Base-by-base conservation (phyloP, 2,797 vertebrate genomes). In the Leptatherina wallacei region DNA sequence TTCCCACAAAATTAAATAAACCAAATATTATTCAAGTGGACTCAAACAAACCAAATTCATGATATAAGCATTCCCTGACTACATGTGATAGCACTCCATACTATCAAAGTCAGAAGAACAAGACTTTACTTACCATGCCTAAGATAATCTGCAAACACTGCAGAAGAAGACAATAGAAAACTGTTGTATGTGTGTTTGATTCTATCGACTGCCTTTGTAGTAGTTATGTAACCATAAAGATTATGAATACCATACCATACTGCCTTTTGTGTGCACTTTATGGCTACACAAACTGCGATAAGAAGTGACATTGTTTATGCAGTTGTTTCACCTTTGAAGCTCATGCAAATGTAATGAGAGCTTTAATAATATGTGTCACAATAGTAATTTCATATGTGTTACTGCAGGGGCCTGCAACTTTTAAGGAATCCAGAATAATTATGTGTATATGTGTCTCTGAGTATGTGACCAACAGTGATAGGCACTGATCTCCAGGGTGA, bases 401-500 rank as follows among this genome's bases (percentile, higher is more conserved):
- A 6, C 47, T 64, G 13, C 24, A 27, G 18, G 1, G 44, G 27
- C n/a, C 14, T 40, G 35, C 36, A 61, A 13, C 24, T 61, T 40
- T 16, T 35, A 6, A n/a, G 20, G 22, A 4, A 8, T 65, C 47
- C 47, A 16, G 11, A 52, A 52, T 36, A 11, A 61, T 40, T 2
- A 22, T 16, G 12, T 27, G 32, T 35, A 58, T 61, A 27, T 18
- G 12, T 16, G 20, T 44, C 18, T 58, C 16, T 59, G 52, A 16
- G 12, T 40, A 1, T 59, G 30, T 74, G 77, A 85, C 82, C 75
- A 75, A 61, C 84, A 89, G 89, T 91, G 93, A 94, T 78, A 81
- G 85, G 89, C 83, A 79, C 85, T 93, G 92, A 94, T 94, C 90
- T 88, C 88, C 54, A 74, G 87, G 93, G 87, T 93, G 94, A 95